Conservation (phyloP, 1,140 invertebrate species). For the Anastrepha ludens region DNA sequence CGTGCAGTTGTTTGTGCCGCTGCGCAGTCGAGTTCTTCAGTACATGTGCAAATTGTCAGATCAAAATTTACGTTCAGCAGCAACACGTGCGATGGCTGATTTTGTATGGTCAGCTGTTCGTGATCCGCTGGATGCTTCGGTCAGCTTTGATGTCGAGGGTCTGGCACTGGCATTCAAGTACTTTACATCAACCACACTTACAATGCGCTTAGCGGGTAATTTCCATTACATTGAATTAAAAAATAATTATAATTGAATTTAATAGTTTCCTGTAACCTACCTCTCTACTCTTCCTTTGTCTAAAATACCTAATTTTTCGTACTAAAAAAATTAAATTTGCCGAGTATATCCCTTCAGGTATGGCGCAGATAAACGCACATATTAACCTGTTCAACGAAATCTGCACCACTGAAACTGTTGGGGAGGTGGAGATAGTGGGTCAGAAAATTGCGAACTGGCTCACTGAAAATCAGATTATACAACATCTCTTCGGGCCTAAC, state of each 20-base stretch:
- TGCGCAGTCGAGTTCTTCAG: slow-evolving; percentile 88
- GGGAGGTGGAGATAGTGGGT: slow-evolving; percentile 88
- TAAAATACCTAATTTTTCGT: too few species aligned
- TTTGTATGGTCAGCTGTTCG: slow-evolving; percentile 96
- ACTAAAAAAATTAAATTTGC: not conserved
- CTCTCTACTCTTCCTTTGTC: too few species aligned
- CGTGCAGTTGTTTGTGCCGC: slow-evolving; percentile 89
- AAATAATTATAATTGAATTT: not conserved
- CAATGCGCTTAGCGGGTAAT: slow-evolving; percentile 87
- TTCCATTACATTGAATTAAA: not conserved
- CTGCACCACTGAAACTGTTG: slow-evolving; percentile 88
- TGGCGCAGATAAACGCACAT: slow-evolving; percentile 95
- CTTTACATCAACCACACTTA: slow-evolving; percentile 93
- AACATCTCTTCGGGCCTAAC: slow-evolving; percentile 96
- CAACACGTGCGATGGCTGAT: slow-evolving; percentile 93
- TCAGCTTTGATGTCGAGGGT: slow-evolving; percentile 92
- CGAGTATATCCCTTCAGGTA: slow-evolving; percentile 75
- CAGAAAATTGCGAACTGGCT: slow-evolving; percentile 91
- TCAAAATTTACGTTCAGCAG: slow-evolving; percentile 89
- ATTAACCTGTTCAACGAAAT: slow-evolving; percentile 93
- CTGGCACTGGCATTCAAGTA: slow-evolving; percentile 95
- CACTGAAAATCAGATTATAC: slow-evolving; percentile 92
- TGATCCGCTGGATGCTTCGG: slow-evolving; percentile 89
- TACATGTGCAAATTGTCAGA: slow-evolving; percentile 96
- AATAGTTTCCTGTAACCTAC: not conserved